Percentiles rank a stretch among this genome's conserved stretches.
These are phyloP conservation scores for Drosophila kanapiae DNA, from an alignment of 1,140 invertebrate genomes.

Conservation along the genomic window DNA sequence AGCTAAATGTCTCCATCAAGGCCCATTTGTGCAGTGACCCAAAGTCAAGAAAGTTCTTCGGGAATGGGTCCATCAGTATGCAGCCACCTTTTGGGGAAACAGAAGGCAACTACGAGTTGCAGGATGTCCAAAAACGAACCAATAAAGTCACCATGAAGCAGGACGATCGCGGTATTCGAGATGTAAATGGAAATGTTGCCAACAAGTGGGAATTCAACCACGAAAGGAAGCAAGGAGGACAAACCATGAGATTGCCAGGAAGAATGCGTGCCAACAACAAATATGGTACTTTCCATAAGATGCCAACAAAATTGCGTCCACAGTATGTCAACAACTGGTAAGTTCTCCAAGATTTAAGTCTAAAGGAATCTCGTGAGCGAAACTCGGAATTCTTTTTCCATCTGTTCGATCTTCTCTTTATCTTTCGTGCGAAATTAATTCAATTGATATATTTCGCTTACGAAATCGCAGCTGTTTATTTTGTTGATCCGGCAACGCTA, in stretches of 20 bases:
- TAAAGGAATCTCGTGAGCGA: too few species aligned
- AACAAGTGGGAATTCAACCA: not conserved
- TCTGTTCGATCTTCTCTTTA: too few species aligned
- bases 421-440: too few species aligned
- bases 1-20: slow-evolving; percentile 69
- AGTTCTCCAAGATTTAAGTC: too few species aligned
- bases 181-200: not conserved
- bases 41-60: slow-evolving; percentile 57
- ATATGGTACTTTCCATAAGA: not conserved
- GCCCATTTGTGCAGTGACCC: slow-evolving; percentile 65
- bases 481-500: too few species aligned
- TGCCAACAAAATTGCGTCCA: not conserved
- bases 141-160: too few species aligned
- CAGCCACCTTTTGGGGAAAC: slow-evolving; percentile 16
- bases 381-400: too few species aligned
- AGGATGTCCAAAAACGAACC: not conserved
- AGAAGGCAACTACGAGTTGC: not conserved
- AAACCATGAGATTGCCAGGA: not conserved
- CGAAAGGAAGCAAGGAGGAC: not conserved
- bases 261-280: not conserved
- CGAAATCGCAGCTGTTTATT: too few species aligned
- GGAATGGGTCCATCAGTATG: slow-evolving; percentile 69
- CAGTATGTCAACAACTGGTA: too few species aligned
- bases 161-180: too few species aligned
- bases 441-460: too few species aligned